phyloP scores from a whole-genome alignment of 1,140 invertebrate genomes.

The Hirudo medicinalis region DNA sequence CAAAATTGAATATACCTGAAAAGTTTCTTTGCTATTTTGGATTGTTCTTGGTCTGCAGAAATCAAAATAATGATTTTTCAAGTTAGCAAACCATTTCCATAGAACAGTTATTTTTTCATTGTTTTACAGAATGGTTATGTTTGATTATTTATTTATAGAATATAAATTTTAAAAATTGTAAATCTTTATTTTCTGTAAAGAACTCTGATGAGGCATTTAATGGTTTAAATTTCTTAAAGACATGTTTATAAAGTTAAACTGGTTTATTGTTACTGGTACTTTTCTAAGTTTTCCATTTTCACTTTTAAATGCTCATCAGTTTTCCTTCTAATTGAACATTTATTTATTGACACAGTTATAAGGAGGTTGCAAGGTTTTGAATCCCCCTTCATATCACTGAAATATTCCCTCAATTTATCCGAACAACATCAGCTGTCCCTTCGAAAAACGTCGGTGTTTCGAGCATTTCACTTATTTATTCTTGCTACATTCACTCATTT shows the following conservation, averaged over 20 bases:
- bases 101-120: too few relatives aligned
- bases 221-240: too few relatives aligned
- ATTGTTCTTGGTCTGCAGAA: constrained; percentile 6
- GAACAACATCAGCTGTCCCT: constrained; percentile 38
- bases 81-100: neutral
- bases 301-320: too few relatives aligned
- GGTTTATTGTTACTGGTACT: too few relatives aligned
- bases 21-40: neutral
- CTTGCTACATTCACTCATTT: neutral
- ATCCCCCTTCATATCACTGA: constrained; percentile 80
- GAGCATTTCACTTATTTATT: neutral
- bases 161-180: too few relatives aligned
- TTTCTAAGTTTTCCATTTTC: too few relatives aligned
- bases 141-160: too few relatives aligned
- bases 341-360: constrained; percentile 48
- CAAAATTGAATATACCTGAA: neutral
- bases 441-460: constrained; percentile 32
- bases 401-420: constrained; percentile 43
- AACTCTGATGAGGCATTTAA: too few relatives aligned
- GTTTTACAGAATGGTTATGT: too few relatives aligned
- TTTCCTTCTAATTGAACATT: too few relatives aligned
- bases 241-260: too few relatives aligned
- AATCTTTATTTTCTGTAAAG: too few relatives aligned
- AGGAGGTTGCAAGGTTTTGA: constrained; percentile 86
- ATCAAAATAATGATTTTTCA: neutral